Evolutionary conservation across 2,113 vertebrate species (phyloP).

Genomic region (Grallaria varia): DNA sequence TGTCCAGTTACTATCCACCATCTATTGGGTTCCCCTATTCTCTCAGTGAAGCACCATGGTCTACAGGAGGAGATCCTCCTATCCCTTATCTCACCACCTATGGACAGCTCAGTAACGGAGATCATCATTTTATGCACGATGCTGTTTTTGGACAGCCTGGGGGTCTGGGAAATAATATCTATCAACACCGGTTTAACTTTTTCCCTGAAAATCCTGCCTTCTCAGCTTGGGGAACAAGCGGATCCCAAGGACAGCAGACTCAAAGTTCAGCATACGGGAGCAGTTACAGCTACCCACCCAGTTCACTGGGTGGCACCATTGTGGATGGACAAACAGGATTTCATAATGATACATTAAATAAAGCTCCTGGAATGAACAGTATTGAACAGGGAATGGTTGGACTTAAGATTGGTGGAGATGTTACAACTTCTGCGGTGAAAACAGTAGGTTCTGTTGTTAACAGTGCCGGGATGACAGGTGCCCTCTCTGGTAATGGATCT

Average conservation of each 20-base stretch:
- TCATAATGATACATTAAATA: conserved; percentile 90
- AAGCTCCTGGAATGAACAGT: conserved; percentile 94
- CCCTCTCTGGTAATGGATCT: conserved; percentile 82
- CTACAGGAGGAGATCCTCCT: conserved; percentile 92
- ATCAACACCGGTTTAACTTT: conserved; percentile 93
- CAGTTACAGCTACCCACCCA: conserved; percentile 93
- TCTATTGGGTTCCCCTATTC: conserved; percentile 95
- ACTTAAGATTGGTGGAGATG: conserved; percentile 89
- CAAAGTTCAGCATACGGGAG: conserved; percentile 91
- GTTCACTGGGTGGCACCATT: conserved; percentile 90
- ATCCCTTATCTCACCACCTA: conserved; percentile 94
- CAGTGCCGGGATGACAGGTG: conserved; percentile 80
- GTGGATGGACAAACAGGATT: conserved; percentile 94
- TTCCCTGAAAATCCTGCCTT: conserved; percentile 95
- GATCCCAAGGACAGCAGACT: conserved; percentile 93
- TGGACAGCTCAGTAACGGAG: conserved; percentile 93
- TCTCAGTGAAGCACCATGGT: conserved; percentile 94
- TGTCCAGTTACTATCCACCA: conserved; percentile 95
- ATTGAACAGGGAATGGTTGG: conserved; percentile 95
- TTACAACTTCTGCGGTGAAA: conserved; percentile 84
- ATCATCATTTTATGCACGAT: conserved; percentile 94
- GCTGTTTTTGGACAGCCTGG: conserved; percentile 94
- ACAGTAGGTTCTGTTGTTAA: conserved; percentile 89
- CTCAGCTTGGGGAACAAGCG: conserved; percentile 92
- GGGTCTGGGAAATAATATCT: conserved; percentile 89